Evolutionary conservation across 1,140 invertebrate species (phyloP), one percentile per base, ranked within the genome.

Genomic region (Rhagoletis pomonella): DNA sequence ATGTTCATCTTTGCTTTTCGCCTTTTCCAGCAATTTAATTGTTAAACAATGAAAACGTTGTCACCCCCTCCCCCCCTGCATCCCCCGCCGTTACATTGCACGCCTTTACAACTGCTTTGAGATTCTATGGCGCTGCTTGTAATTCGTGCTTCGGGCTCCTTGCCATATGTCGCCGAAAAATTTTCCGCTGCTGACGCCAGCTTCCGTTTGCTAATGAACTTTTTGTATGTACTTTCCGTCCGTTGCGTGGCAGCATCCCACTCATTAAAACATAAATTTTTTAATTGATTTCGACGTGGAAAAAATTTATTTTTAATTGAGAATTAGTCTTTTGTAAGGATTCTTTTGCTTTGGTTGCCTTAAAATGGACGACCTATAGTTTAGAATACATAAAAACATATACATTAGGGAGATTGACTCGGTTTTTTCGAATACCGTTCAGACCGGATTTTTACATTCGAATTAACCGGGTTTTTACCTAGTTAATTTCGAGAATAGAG

Each of bases 11-110:
- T 85, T 85, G 55, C 55, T 85, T 85, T 85, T 85, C 29, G 29
- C 84, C 55, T 85, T 85, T 85, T 85, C 59, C 84, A 85, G 84
- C 84, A 85, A 85, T 85, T 85, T 85, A 85, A 85, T 85, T 85
- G 84, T 85, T 85, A 60, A 85, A 62, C 84, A 85, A 85, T 62
- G 84, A n/a, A 85, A 85, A 62, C 12, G 4, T n/a, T 60, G 29
- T 29, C 29, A 29, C 84, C 55, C 84, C 10, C 59, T 2, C 19
- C 55, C 58, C n/a, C 9, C 6, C 14, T 19, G 10, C 6, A 17
- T 5, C 50, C 2, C 19, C 17, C 6, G 73, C 14, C 7, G 47
- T 10, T 4, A 29, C 29, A 29, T 29, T 29, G 29, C 29, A 29
- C 29, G 29, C 29, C 29, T 29, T 29, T 29, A 29, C 50, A n/a